phyloP scores from a whole-genome alignment of 2,797 vertebrate species.

The Cephalopachus bancanus region DNA sequence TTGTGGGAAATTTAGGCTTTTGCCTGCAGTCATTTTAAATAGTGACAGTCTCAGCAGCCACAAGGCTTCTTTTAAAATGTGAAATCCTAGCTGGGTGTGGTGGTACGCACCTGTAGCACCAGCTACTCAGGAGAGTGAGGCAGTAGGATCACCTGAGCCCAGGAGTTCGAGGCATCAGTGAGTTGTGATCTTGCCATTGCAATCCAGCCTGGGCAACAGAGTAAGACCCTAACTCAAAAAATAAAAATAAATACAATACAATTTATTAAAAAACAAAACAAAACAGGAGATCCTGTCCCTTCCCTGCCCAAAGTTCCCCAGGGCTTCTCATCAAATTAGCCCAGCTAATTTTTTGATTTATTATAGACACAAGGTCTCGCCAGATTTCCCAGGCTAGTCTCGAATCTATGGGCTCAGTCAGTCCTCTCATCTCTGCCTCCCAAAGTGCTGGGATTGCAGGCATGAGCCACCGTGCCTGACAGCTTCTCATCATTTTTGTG shows the following conservation, averaged over 20 bases:
- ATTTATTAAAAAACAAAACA: not conserved
- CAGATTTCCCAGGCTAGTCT: no score
- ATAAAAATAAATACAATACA: no score
- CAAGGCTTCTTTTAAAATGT: not conserved
- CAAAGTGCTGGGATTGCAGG: no score
- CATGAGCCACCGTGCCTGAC: no score
- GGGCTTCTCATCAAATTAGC: not conserved
- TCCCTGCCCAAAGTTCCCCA: not conserved
- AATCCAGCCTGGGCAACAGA: not conserved
- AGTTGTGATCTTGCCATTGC: no score
- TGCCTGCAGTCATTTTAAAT: not conserved
- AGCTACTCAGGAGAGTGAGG: not conserved
- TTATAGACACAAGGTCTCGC: no score
- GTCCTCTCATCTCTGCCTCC: no score
- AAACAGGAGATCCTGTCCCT: not conserved
- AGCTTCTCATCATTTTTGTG: not conserved
- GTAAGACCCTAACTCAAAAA: not conserved
- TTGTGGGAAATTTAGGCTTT: not conserved
- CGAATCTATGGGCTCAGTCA: no score
- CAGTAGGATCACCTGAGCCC: not conserved
- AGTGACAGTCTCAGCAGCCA: not conserved
- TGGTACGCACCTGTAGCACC: not conserved
- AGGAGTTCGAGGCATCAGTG: not conserved
- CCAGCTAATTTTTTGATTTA: no score
- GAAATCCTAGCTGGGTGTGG: not conserved